Evolutionary conservation across 2,113 vertebrate species (phyloP).

Genomic region (Oostethus manadensis): DNA sequence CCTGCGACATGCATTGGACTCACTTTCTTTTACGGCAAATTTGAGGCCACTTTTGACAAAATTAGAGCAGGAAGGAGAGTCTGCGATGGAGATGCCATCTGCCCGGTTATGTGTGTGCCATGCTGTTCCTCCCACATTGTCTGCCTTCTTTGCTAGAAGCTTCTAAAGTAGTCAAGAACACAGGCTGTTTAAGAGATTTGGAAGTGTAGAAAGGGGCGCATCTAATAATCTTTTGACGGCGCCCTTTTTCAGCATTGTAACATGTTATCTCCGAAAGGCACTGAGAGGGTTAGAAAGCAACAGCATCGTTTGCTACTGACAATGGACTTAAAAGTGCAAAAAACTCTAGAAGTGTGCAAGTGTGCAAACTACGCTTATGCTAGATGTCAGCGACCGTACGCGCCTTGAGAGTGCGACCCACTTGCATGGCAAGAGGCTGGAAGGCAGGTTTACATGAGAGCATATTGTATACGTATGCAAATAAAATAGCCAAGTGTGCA

Average conservation of each 20-base stretch:
- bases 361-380: slow-evolving; percentile 17
- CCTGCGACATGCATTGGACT: background rate
- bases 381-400: slow-evolving; percentile 43
- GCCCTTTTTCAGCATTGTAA: slow-evolving; percentile 40
- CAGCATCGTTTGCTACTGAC: background rate
- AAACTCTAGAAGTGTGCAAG: background rate
- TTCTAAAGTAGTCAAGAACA: background rate
- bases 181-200: slow-evolving; percentile 33
- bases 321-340: background rate
- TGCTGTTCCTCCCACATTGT: background rate
- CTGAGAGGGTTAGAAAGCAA: slow-evolving; percentile 18
- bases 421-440: slow-evolving; percentile 7
- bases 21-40: background rate
- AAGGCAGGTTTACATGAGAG: slow-evolving; percentile 10
- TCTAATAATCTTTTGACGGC: slow-evolving; percentile 49
- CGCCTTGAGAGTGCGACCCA: slow-evolving; percentile 5
- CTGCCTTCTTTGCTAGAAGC: background rate
- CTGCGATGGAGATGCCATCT: background rate
- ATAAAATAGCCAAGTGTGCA: background rate
- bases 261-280: slow-evolving; percentile 45
- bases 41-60: background rate
- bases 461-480: slow-evolving; percentile 1
- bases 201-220: slow-evolving; percentile 26
- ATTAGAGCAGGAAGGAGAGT: slow-evolving; percentile 7
- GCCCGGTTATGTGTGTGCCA: background rate